Evolutionary conservation across 2,888 invertebrate species (phyloP).

Genomic region (Euphydryas editha): DNA sequence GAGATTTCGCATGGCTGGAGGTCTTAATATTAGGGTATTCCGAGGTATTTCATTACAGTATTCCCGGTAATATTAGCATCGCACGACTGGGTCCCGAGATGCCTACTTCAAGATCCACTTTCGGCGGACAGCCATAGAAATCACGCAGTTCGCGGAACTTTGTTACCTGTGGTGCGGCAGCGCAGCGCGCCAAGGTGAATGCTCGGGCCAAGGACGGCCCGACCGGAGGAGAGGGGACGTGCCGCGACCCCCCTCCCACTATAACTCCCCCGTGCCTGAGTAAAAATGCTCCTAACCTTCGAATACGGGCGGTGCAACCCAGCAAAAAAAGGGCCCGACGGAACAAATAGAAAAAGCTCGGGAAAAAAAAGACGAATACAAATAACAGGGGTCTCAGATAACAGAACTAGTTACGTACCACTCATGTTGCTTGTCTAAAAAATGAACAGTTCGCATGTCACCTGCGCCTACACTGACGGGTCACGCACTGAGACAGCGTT

Average conservation of each 20-base stretch:
- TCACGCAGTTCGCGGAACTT: slow-evolving; percentile 83
- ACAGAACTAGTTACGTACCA: slow-evolving; percentile 69
- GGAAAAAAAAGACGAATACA: slow-evolving; percentile 71
- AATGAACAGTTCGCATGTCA: slow-evolving; percentile 73
- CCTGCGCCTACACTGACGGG: slow-evolving; percentile 76
- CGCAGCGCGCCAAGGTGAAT: slow-evolving; percentile 82
- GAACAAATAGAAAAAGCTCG: slow-evolving; percentile 80
- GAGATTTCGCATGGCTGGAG: slow-evolving; percentile 42
- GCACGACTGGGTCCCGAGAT: slow-evolving; percentile 60
- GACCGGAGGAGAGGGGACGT: slow-evolving; percentile 73
- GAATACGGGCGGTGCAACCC: slow-evolving; percentile 69
- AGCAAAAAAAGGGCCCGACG: slow-evolving; percentile 79
- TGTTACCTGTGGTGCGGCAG: slow-evolving; percentile 81
- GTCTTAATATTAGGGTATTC: slow-evolving; percentile 50
- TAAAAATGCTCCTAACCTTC: slow-evolving; percentile 78
- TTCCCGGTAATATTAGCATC: slow-evolving; percentile 70
- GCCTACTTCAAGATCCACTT: slow-evolving; percentile 69
- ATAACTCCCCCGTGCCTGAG: slow-evolving; percentile 59
- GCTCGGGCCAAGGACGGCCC: slow-evolving; percentile 82
- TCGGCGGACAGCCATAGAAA: slow-evolving; percentile 78
- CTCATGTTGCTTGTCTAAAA: slow-evolving; percentile 60
- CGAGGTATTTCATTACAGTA: slow-evolving; percentile 68
- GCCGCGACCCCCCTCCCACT: slow-evolving; percentile 51
- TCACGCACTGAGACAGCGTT: slow-evolving; percentile 61
- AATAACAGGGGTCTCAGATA: slow-evolving; percentile 75